Conservation (phyloP, 2,888 invertebrate species). For the Holacanthella duospinosa region DNA sequence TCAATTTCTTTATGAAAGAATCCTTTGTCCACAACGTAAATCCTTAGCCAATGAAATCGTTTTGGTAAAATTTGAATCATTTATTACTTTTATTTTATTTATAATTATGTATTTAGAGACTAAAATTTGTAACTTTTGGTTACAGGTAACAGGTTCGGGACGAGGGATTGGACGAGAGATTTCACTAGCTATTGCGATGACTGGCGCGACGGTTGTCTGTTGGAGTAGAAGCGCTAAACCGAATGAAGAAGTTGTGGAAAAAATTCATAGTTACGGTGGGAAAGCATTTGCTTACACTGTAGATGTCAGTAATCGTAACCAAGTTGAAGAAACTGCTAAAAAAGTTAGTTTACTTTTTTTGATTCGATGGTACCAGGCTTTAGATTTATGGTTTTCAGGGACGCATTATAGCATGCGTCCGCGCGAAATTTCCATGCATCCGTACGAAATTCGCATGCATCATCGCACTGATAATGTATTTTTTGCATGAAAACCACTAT, state of each 20-base stretch:
- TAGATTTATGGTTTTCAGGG: not conserved
- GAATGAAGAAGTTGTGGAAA: slow-evolving; percentile 48
- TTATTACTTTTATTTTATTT: not conserved
- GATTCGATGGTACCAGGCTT: not conserved
- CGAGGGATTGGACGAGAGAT: slow-evolving; percentile 57
- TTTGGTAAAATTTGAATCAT: not conserved
- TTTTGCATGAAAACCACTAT: too few relatives aligned
- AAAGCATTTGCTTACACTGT: slow-evolving; percentile 48
- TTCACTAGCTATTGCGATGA: slow-evolving; percentile 50
- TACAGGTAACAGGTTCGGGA: slow-evolving; percentile 60
- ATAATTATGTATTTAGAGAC: not conserved
- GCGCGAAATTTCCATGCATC: too few relatives aligned
- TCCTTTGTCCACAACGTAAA: not conserved
- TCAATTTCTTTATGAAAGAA: not conserved
- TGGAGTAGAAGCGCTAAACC: slow-evolving; percentile 53
- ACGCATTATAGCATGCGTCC: not conserved
- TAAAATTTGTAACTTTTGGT: not conserved
- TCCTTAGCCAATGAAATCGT: slow-evolving; percentile 7
- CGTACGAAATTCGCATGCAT: too few relatives aligned
- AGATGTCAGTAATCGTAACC: slow-evolving; percentile 49
- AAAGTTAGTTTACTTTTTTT: too few relatives aligned
- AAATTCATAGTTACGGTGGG: slow-evolving; percentile 45
- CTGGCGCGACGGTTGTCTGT: slow-evolving; percentile 54
- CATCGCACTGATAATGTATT: too few relatives aligned
- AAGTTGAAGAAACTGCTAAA: slow-evolving; percentile 39